Base-by-base conservation (phyloP, 2,113 vertebrate genomes). In the Polyodon spathula region DNA sequence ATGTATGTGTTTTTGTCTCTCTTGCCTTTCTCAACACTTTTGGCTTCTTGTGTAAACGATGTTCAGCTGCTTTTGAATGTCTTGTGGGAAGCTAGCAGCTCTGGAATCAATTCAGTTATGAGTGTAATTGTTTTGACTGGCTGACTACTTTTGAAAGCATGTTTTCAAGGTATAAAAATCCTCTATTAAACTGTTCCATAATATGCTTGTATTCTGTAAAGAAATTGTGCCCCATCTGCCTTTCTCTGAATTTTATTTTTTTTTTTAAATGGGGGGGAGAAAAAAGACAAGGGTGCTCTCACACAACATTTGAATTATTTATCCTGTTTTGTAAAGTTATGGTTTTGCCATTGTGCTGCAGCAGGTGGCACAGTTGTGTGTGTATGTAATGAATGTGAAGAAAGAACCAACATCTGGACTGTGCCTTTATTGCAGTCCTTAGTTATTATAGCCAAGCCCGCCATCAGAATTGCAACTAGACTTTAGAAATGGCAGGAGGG, bases 261-360 rank as follows among this genome's bases (percentile, higher is more conserved):
- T n/a, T n/a, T n/a, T n/a, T n/a, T n/a, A n/a, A n/a, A n/a, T n/a
- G n/a, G n/a, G n/a, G n/a, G n/a, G 62, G 65, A 67, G n/a, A 71
- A 16, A 65, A 58, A 17, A 11, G 4, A 15, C 10, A 67, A 66
- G 72, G 71, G 65, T 76, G 71, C 68, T 75, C 66, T 70, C 37
- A 17, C 17, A 59, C 37, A 43, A 37, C 6, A 16, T n/a, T 11
- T n/a, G 27, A 27, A 12, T 46, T 10, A 10, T 44, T 59, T 15
- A n/a, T n/a, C n/a, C 57, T 37, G 41, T 38, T 40, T 39, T 57
- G n/a, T 41, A 43, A 5, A 5, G 8, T 5, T 5, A 3, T n/a
- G 8, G 17, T 11, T 8, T 7, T n/a, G 27, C 12, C 60, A 7
- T 43, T 55, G 43, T 37, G 0, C 37, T n/a, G 11, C 15, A 8